Evolutionary conservation across 2,113 vertebrate genomes (phyloP), one percentile per base, ranked within the genome.

Genomic region (Ageneiosus marmoratus): DNA sequence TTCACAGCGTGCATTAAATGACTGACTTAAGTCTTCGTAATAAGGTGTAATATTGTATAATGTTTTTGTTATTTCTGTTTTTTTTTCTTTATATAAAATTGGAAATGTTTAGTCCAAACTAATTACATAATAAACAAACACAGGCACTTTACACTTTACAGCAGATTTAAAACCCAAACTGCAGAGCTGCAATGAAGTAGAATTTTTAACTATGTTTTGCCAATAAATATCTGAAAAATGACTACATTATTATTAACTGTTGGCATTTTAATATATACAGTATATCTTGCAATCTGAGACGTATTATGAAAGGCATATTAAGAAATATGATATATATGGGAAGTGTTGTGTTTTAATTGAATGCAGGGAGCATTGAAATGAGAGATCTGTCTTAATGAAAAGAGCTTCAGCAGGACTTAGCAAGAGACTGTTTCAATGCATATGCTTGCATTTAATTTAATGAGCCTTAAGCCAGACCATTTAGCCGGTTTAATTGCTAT

Each of bases 381-480:
- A 80, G 72, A 86, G 70, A 85, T 83, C 79, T 86, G 34, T 62
- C 83, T 81, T 83, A 83, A 88, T 87, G 81, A 86, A 86, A 86
- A 87, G 79, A 69, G 73, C 56, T 86, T 87, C 82, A 85, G 78
- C 70, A 72, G 78, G 80, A 73, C 80, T 73, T 74, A 76, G 76
- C 83, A 24, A 60, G 51, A 85, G 81, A 83, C 27, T 77, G 80
- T 85, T 85, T 78, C 83, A 85, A 77, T 87, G 37, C 37, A 41
- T 41, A 55, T 60, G 53, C 79, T 76, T 53, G 56, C 67, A 77
- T 79, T 86, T 88, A 80, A 88, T 81, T 79, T 80, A 81, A 87
- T 81, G 78, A 81, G 85, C 85, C 77, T 85, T 65, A 85, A 83
- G 81, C 72, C 58, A 69, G 22, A 37, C 48, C 50, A 85, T 85